Percentiles rank a stretch among this genome's conserved stretches.
Conservation (phyloP, 2,888 invertebrate species). For the Aphodius granarius region DNA sequence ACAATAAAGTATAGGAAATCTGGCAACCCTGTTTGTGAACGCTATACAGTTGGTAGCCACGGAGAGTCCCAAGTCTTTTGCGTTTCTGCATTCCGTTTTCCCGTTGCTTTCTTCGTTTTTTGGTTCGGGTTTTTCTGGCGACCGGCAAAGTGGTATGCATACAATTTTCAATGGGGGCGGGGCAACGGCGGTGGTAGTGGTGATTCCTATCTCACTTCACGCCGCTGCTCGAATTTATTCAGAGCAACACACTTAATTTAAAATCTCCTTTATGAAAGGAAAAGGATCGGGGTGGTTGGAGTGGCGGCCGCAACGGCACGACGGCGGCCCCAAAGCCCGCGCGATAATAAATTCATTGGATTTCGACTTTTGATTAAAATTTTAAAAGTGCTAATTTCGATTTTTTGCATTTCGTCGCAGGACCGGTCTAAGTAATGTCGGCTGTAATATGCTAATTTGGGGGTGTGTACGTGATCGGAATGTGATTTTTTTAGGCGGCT, state of each 20-base stretch:
- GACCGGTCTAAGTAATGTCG: conserved; percentile 1
- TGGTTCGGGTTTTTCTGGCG: conserved; percentile 14
- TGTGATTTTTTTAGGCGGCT: neutral
- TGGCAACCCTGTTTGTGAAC: too few relatives aligned
- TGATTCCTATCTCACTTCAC: conserved; percentile 37
- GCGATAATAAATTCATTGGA: conserved; percentile 31
- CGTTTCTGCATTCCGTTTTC: neutral
- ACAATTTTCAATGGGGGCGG: conserved; percentile 34
- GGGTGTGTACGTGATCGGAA: neutral
- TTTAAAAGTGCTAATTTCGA: conserved; percentile 27
- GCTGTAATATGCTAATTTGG: conserved; percentile 12
- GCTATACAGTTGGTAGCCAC: neutral
- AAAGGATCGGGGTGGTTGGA: conserved; percentile 10
- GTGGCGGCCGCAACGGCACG: conserved; percentile 1
- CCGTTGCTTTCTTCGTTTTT: neutral
- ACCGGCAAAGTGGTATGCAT: conserved; percentile 34
- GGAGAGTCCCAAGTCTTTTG: neutral
- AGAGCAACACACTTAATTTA: conserved; percentile 34
- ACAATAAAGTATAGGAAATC: too few relatives aligned
- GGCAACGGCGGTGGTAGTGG: conserved; percentile 29
- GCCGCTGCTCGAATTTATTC: conserved; percentile 38
- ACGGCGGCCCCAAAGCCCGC: neutral
- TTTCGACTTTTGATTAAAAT: conserved; percentile 32
- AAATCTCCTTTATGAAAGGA: conserved; percentile 32
- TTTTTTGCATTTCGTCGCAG: neutral